These are phyloP conservation scores for Limnephilus marmoratus DNA, from an alignment of 2,888 invertebrate genomes.

Conservation along the genomic window DNA sequence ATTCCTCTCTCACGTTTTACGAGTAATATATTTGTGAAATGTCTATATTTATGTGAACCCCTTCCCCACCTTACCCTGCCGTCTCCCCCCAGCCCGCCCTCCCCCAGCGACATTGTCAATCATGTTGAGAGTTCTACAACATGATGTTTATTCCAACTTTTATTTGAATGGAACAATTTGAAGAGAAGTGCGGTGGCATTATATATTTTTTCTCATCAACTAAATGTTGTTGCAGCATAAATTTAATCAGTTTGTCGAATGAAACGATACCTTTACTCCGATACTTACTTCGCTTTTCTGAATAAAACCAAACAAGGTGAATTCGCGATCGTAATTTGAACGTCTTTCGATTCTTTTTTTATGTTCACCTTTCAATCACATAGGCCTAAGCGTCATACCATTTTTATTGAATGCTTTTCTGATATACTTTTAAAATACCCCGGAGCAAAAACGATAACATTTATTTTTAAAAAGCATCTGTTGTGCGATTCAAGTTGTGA, in stretches of 20 bases:
- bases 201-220: conserved; percentile 18
- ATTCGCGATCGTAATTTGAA: neutral
- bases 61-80: neutral
- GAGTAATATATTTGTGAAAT: conserved; percentile 63
- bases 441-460: neutral
- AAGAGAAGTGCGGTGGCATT: neutral
- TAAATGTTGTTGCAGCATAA: neutral
- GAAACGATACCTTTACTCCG: neutral
- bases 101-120: conserved; percentile 41
- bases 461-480: no score
- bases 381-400: neutral
- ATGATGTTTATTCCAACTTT: conserved; percentile 34
- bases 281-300: neutral
- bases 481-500: no score
- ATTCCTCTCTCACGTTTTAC: conserved; percentile 64
- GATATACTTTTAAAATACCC: neutral
- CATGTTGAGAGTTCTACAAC: conserved; percentile 40
- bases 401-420: neutral
- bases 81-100: neutral
- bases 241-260: conserved; percentile 14
- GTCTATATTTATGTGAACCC: conserved; percentile 57
- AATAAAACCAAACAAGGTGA: neutral
- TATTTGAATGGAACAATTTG: conserved; percentile 37
- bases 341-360: neutral
- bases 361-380: neutral